A percentile compares a stretch with the other conserved stretches of the same genome.
Evolutionary conservation across 92 coral and sea anemone genomes (phyloP).

Genomic region (Blastomussa wellsi): DNA sequence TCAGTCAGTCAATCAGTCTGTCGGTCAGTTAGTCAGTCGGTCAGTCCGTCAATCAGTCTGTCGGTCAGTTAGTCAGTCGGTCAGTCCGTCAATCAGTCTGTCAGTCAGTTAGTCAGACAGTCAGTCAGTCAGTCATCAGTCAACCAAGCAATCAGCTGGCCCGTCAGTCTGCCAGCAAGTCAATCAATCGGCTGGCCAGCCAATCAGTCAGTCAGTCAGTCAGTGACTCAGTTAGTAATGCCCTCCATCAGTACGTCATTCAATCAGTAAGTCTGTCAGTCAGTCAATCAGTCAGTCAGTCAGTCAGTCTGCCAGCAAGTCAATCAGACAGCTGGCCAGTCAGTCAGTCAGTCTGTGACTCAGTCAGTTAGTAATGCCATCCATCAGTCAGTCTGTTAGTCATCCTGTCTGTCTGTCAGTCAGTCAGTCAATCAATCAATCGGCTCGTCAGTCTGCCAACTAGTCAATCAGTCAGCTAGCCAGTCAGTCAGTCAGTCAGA

Average conservation of each 20-base stretch:
- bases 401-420: neutral
- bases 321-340: neutral
- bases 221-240: neutral
- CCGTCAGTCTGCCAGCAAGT: neutral
- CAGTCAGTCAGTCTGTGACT: neutral
- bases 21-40: neutral
- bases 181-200: no score
- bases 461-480: neutral
- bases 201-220: neutral
- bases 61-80: neutral
- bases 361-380: neutral
- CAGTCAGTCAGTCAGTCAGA: neutral
- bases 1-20: neutral
- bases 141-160: neutral
- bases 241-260: no score
- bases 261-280: neutral
- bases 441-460: neutral
- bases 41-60: neutral
- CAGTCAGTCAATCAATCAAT: neutral
- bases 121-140: neutral
- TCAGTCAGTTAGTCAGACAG: neutral
- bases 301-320: neutral
- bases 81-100: neutral
- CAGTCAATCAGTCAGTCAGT: neutral
- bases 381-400: neutral